Conservation (phyloP, 35 echinoderm and acorn worm genomes). For the Nesometra sesokonis region DNA sequence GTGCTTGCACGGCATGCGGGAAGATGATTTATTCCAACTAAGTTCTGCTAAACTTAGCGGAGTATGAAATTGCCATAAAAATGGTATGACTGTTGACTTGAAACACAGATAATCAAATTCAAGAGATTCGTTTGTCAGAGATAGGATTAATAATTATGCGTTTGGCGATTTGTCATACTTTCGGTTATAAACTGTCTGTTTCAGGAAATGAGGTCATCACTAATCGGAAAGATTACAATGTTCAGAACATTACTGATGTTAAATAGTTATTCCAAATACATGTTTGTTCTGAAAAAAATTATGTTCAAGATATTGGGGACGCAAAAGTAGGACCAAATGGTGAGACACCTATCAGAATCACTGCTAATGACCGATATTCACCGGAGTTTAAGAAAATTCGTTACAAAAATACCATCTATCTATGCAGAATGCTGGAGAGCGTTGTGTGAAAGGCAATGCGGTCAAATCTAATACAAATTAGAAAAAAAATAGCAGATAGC, state of each 20-base stretch:
- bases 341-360: neutral
- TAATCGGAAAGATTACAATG: neutral
- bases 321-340: neutral
- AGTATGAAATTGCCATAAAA: too few species aligned
- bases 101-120: too few species aligned
- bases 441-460: neutral
- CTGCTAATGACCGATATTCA: neutral
- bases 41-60: neutral
- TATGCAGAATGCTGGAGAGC: neutral
- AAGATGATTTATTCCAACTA: neutral
- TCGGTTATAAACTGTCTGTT: neutral
- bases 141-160: neutral
- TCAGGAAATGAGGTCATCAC: neutral
- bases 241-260: neutral
- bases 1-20: neutral
- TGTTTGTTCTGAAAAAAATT: neutral
- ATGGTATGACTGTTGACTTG: too few species aligned
- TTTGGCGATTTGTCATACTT: neutral
- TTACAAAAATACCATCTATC: neutral
- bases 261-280: neutral
- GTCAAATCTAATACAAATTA: neutral
- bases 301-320: neutral
- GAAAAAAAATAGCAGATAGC: too few species aligned
- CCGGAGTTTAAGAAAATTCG: neutral
- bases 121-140: neutral